Conservation (phyloP, 1,140 invertebrate genomes). For the Neodiprion virginianus region DNA sequence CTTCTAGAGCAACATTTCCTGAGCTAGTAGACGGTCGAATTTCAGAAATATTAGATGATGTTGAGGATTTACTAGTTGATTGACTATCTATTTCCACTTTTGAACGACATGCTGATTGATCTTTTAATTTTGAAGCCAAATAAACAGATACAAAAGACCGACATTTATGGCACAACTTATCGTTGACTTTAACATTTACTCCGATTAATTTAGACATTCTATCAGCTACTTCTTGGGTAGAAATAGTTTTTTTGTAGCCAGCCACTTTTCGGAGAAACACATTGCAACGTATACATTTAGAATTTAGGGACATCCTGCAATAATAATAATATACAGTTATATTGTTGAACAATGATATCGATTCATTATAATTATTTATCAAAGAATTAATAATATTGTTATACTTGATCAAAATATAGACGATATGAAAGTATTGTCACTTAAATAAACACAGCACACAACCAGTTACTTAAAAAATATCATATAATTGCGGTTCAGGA, state of each 20-base stretch:
- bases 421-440: too few species aligned
- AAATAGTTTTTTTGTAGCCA: conserved; percentile 12
- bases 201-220: conserved; percentile 19
- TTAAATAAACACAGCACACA: too few species aligned
- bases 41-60: conserved; percentile 9
- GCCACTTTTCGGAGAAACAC: conserved; percentile 13
- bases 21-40: conserved; percentile 16
- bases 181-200: conserved; percentile 11
- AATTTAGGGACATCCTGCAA: conserved; percentile 1
- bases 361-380: too few species aligned
- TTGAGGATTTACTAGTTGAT: conserved; percentile 15
- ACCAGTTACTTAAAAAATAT: too few species aligned
- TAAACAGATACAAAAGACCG: conserved; percentile 13
- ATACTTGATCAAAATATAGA: too few species aligned
- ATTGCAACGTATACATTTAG: conserved; percentile 12
- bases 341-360: too few species aligned
- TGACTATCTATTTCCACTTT: conserved; percentile 16
- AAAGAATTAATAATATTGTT: too few species aligned
- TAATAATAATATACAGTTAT: not conserved
- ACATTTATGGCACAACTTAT: conserved; percentile 12
- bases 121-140: conserved; percentile 9
- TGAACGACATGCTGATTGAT: conserved; percentile 14
- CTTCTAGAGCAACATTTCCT: conserved; percentile 7
- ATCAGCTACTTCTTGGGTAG: conserved; percentile 11
- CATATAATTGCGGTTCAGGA: too few species aligned